A percentile compares a stretch with the other conserved stretches of the same genome.
Conservation (phyloP, 1,140 invertebrate species). For the Oreohelix idahoensis region DNA sequence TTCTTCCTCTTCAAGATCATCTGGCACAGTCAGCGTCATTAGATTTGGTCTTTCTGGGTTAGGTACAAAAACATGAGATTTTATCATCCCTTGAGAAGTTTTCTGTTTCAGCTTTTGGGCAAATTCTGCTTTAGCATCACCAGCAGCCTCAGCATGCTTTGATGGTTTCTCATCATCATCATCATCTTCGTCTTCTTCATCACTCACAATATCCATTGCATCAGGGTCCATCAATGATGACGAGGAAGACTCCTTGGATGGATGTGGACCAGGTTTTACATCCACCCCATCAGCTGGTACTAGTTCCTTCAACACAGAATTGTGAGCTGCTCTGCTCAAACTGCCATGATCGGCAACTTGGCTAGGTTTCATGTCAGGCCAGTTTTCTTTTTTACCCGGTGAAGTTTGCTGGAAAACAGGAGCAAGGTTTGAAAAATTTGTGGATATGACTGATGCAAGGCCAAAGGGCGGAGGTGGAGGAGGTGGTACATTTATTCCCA, state of each 20-base stretch:
- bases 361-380: conserved; percentile 29
- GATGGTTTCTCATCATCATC: not conserved
- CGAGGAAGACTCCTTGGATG: conserved; percentile 38
- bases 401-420: conserved; percentile 41
- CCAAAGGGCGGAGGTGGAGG: conserved; percentile 31
- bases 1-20: conserved; percentile 47
- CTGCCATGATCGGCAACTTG: not conserved
- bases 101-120: conserved; percentile 61
- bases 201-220: conserved; percentile 40
- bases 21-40: conserved; percentile 45
- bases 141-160: not conserved
- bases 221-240: conserved; percentile 31
- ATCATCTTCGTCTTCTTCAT: conserved; percentile 9
- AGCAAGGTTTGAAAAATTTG: conserved; percentile 8
- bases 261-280: conserved; percentile 31
- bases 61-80: conserved; percentile 43
- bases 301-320: conserved; percentile 52
- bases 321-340: conserved; percentile 44
- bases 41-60: conserved; percentile 53
- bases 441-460: conserved; percentile 16
- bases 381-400: conserved; percentile 47
- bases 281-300: conserved; percentile 24
- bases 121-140: conserved; percentile 33
- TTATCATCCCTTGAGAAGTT: conserved; percentile 42
- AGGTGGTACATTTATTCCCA: conserved; percentile 37